phyloP scores from a whole-genome alignment of 2,888 invertebrate genomes.

The Poecilus cupreus region DNA sequence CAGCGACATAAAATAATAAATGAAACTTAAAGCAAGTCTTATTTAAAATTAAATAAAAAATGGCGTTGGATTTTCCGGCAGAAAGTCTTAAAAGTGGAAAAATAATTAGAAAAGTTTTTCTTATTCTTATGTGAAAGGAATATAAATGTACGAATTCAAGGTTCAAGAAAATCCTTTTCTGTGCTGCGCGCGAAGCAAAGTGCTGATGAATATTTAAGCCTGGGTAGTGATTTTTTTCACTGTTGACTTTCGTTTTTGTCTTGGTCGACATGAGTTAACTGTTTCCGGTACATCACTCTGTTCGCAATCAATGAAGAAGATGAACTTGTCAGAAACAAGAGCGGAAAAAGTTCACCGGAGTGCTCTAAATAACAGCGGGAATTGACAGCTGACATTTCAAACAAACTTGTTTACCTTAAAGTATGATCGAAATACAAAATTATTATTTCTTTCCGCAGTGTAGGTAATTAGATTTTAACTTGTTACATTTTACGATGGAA shows the following conservation, averaged over 20 bases:
- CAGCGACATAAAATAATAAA: slow-evolving; percentile 18
- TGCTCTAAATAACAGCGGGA: slow-evolving; percentile 39
- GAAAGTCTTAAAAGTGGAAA: slow-evolving; percentile 25
- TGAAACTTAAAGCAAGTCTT: slow-evolving; percentile 22
- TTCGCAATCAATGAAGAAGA: slow-evolving; percentile 36
- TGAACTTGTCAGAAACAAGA: slow-evolving; percentile 41
- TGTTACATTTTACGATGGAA: not conserved
- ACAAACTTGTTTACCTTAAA: slow-evolving; percentile 35
- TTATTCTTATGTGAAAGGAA: slow-evolving; percentile 47
- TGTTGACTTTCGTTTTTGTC: slow-evolving; percentile 45
- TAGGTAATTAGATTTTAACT: not conserved
- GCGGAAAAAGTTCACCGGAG: slow-evolving; percentile 19
- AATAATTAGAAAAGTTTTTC: slow-evolving; percentile 48
- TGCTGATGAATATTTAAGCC: slow-evolving; percentile 51
- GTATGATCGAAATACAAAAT: slow-evolving; percentile 31
- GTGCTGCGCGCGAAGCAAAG: not conserved
- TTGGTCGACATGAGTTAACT: slow-evolving; percentile 29
- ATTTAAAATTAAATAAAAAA: slow-evolving; percentile 30
- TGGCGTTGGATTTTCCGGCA: slow-evolving; percentile 15
- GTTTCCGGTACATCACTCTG: slow-evolving; percentile 31
- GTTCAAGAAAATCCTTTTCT: slow-evolving; percentile 32
- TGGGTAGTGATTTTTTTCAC: slow-evolving; percentile 42
- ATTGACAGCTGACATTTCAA: slow-evolving; percentile 30
- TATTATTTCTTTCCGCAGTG: not conserved
- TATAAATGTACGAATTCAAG: slow-evolving; percentile 37